phyloP scores from a whole-genome alignment of 1,140 invertebrate species.

The Neotoxoptera formosana region DNA sequence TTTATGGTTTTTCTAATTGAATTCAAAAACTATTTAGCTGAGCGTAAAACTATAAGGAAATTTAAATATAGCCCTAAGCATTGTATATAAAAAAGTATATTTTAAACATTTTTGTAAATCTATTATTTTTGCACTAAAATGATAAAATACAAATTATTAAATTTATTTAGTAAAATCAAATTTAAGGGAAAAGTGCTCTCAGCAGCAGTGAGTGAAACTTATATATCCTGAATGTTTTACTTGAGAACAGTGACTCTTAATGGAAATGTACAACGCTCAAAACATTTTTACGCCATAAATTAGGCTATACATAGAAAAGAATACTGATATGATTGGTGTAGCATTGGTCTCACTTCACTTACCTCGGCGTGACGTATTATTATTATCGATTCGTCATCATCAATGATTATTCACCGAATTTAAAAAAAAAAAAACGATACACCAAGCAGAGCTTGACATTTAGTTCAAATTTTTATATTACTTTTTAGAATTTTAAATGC shows the following conservation, averaged over 20 bases:
- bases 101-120: no score
- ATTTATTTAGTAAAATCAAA: no score
- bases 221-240: neutral
- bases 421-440: neutral
- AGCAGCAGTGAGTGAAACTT: neutral
- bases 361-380: neutral
- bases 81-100: no score
- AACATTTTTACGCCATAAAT: neutral
- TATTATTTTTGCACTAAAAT: no score
- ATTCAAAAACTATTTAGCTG: no score
- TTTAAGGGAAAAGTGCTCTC: neutral
- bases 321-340: neutral
- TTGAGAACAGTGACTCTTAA: neutral
- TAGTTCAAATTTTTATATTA: neutral
- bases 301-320: neutral
- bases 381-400: neutral
- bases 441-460: neutral
- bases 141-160: no score
- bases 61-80: no score
- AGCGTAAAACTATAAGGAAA: no score
- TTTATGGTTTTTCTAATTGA: no score
- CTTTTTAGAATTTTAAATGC: neutral
- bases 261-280: neutral
- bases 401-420: neutral
- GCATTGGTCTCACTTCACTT: neutral